Base-by-base conservation (phyloP, 2,113 vertebrate genomes). In the Takifugu flavidus region DNA sequence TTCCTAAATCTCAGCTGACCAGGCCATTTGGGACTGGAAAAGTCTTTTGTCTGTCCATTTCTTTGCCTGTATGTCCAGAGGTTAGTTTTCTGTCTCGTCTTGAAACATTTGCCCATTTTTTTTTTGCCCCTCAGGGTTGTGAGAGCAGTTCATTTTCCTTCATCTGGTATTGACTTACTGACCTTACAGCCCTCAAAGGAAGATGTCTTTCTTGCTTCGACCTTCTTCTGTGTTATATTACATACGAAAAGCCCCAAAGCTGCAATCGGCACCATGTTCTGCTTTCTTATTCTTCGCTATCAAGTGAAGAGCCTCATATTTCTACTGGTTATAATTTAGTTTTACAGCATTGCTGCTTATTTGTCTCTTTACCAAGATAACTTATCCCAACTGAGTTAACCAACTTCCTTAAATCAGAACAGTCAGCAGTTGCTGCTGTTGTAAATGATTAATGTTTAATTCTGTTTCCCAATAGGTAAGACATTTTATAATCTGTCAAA, bases 41-140 rank as follows among this genome's bases (percentile, higher is more conserved):
- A 53, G 43, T 66, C 70, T 77, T 83, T 82, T 75, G 75, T 80
- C 60, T 80, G 59, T 65, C 52, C 62, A 57, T 80, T 56, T 27
- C 26, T 53, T 14, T 53, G 62, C 61, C 39, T 47, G 64, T 60
- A 31, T 64, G 59, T 62, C 58, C 71, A 51, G 66, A 69, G 51
- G 49, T 63, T 59, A 44, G 13, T 56, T 27, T 13, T 49, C 58
- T 49, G 55, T 62, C 67, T 84, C 3, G 0, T 60, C 25, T 54
- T 53, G 49, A 57, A 39, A 51, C 29, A 0, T n/a, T 31, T 70
- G 28, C 53, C 25, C 31, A 25, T 34, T 60, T 53, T 73, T 27
- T 79, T 65, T 49, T 26, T 26, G 43, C 7, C 80, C 72, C 55
- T 73, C 44, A 13, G 74, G 70, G 58, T 70, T 62, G 65, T 11